A percentile compares a stretch with the other conserved stretches of the same genome.
Conservation (phyloP, 2,797 vertebrate genomes). For the Sardinella longiceps region DNA sequence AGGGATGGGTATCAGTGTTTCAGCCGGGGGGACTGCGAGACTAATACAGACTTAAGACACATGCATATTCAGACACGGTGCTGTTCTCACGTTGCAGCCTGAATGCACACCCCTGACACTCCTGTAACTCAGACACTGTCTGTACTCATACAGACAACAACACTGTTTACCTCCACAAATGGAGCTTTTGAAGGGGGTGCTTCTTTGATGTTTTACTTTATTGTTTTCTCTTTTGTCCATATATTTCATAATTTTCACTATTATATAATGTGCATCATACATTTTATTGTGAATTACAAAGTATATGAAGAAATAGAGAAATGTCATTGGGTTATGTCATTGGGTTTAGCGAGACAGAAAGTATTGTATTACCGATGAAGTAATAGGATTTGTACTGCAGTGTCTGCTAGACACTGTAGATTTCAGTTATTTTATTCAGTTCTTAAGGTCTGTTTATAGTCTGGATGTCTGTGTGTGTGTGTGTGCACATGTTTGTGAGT, state of each 20-base stretch:
- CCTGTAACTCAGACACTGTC: neutral
- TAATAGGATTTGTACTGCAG: neutral
- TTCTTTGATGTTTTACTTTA: too few species aligned
- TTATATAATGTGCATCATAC: neutral
- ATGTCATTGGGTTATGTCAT: neutral
- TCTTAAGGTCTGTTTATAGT: neutral
- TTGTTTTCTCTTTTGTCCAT: too few species aligned
- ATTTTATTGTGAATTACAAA: neutral
- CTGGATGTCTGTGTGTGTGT: too few species aligned
- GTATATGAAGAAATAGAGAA: neutral
- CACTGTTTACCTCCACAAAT: too few species aligned
- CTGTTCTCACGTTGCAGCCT: constrained; percentile 7
- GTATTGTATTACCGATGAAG: neutral
- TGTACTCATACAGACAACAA: neutral
- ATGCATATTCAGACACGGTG: neutral
- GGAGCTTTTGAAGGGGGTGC: too few species aligned
- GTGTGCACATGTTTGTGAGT: too few species aligned
- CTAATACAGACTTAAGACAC: constrained; percentile 24
- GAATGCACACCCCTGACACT: constrained; percentile 1
- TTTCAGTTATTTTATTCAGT: neutral
- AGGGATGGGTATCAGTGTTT: neutral
- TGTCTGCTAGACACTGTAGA: neutral
- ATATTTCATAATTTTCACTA: too few species aligned
- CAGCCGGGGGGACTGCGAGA: neutral
- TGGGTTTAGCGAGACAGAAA: neutral